A percentile compares a stretch with the other conserved stretches of the same genome.
phyloP scores from a whole-genome alignment of 2,113 vertebrate genomes.

The Poecilia latipinna region DNA sequence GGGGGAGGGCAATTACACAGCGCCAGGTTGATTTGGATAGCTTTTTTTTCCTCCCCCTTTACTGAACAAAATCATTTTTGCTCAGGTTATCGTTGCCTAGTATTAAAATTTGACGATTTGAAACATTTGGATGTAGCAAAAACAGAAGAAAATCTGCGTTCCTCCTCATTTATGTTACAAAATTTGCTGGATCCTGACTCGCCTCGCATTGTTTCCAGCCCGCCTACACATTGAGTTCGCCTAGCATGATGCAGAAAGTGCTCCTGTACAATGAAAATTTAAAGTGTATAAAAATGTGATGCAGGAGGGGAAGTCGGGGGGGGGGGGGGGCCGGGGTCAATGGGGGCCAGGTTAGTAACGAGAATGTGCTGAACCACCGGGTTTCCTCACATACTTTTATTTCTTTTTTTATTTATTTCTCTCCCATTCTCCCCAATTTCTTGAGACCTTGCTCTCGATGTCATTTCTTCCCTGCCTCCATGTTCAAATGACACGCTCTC shows the following conservation, averaged over 20 bases:
- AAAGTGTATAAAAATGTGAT: neutral
- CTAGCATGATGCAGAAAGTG: neutral
- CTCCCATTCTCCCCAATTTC: constrained; percentile 33
- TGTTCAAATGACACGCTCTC: constrained; percentile 65
- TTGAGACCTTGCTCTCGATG: constrained; percentile 39
- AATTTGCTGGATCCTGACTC: neutral
- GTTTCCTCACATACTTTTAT: constrained; percentile 11
- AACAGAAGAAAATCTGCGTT: too few species aligned
- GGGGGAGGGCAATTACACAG: too few species aligned
- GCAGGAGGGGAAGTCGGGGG: too few species aligned
- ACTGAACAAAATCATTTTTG: too few species aligned
- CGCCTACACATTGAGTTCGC: neutral
- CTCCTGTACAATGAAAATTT: neutral
- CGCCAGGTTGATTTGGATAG: too few species aligned
- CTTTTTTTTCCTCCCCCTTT: too few species aligned
- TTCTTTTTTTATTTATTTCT: constrained; percentile 25
- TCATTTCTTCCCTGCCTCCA: constrained; percentile 37
- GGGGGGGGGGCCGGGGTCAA: neutral
- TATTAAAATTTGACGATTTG: too few species aligned
- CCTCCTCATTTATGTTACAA: too few species aligned
- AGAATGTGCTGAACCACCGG: constrained; percentile 8
- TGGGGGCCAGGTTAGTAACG: neutral
- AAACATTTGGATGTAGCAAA: too few species aligned
- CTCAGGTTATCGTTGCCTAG: too few species aligned
- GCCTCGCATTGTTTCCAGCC: neutral